Base-by-base conservation (phyloP, 1,140 invertebrate species). In the Drosophila yakuba region DNA sequence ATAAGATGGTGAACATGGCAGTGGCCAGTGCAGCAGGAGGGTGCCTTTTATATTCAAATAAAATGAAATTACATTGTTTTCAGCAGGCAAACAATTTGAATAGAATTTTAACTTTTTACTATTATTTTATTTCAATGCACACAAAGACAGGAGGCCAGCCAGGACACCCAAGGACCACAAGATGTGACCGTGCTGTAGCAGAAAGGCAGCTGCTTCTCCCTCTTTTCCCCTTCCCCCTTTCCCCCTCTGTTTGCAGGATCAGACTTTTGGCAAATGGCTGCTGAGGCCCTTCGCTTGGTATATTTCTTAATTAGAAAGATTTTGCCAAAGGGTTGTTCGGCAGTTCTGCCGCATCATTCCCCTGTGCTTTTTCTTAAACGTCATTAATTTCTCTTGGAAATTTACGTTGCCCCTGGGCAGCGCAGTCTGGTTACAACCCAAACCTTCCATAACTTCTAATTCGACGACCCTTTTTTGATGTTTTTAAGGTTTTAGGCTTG, bases 61-160 rank as follows among this genome's bases (percentile, higher is more conserved):
- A 83, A 90, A 90, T 90, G 80, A 90, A 90, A 90, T 90, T 90
- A 90, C 88, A 88, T 90, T 90, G 86, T 90, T 91, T 89, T 88
- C 88, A 90, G 82, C 88, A 88, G 82, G 88, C 86, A 91, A 90
- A 90, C 88, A 90, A 90, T 90, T 90, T 90, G 88, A 91, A 91
- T 90, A 90, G 88, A 91, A 90, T 90, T 90, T 90, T 90, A 91
- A 91, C 88, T 90, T 91, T 90, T 90, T 91, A 91, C 82, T 91
- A 86, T 90, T 90, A 90, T 90, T 90, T 90, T 89, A 89, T 89
- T 89, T 89, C 62, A 90, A 89, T 78, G 84, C 77, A 84, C 63
- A 89, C 84, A 89, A 83, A 71, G 72, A 71, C 74, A 62, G 75
- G 51, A 54, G 56, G 67, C 66, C 50, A 48, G 51, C 32, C 67